Evolutionary conservation across 2,797 vertebrate species (phyloP), one percentile per base, ranked within the genome.

Genomic region (Dryobates pubescens): DNA sequence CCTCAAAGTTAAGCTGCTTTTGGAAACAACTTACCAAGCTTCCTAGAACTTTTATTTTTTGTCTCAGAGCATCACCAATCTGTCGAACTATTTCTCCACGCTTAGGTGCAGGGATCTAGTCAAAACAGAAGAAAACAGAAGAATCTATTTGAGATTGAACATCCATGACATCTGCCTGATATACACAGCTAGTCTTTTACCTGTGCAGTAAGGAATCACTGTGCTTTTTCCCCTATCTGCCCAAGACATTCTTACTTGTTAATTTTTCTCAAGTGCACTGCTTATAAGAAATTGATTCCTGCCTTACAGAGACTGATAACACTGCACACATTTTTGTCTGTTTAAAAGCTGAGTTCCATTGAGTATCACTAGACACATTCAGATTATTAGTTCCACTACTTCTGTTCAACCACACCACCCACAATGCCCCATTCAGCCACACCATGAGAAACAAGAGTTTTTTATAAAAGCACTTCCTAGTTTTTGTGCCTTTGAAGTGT

Each of bases 51-150:
- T 98, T 98, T 57, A 99, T 99, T 97, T 99, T 99, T 95, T 98
- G 98, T 93, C 99, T 98, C 34, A 99, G 95, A 17, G 99, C 99
- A 86, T 99, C 98, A 9, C 99, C 99, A 80, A 99, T 99, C 97
- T 99, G 99, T 86, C 99, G 98, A 58, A 99, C 99, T 69, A 99
- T 98, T 97, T 99, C 99, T 75, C 99, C 99, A 98, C 99, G 98
- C 94, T 99, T 99, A 3, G 99, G 99, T 86, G 99, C 99, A 32
- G 99, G 99, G 95, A 99, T 88, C 98, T 99, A 93, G 27, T 82
- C 5, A 86, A 95, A 97, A 88, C 3, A 62, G 73, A 30, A 26
- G 17, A 59, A 62, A 83, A 23, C 13, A 75, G 16, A 87, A 64
- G 13, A 71, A 65, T 41, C 53, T 43, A 11, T 51, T 43, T 56